Conservation (phyloP, 2,113 vertebrate species). For the Platanista minor region DNA sequence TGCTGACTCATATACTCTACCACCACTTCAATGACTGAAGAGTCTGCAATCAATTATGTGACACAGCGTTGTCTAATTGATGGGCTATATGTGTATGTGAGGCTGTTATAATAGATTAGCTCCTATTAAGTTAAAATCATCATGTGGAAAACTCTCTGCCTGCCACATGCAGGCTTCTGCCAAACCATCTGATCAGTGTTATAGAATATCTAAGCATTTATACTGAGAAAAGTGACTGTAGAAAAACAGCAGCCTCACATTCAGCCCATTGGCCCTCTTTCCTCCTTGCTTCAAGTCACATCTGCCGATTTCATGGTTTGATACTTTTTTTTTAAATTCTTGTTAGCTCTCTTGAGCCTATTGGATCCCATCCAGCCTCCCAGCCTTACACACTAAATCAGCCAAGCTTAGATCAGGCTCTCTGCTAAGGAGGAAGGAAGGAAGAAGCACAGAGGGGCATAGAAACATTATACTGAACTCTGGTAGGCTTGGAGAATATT, state of each 20-base stretch:
- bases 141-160: slow-evolving; percentile 4
- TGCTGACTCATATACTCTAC: background rate
- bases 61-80: slow-evolving; percentile 52
- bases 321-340: slow-evolving; percentile 23
- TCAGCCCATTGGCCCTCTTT: background rate
- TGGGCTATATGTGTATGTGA: slow-evolving; percentile 38
- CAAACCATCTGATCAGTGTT: slow-evolving; percentile 33
- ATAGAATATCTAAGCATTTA: slow-evolving; percentile 2
- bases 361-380: background rate
- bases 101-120: slow-evolving; percentile 45
- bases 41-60: slow-evolving; percentile 30
- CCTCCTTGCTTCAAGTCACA: slow-evolving; percentile 33
- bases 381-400: background rate
- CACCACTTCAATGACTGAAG: slow-evolving; percentile 28
- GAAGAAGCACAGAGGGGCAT: background rate
- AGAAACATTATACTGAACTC: background rate
- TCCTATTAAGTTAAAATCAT: slow-evolving; percentile 54
- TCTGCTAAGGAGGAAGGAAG: background rate
- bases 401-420: background rate
- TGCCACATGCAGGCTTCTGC: slow-evolving; percentile 34
- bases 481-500: background rate
- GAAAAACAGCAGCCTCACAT: slow-evolving; percentile 27
- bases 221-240: slow-evolving; percentile 36
- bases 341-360: slow-evolving; percentile 32
- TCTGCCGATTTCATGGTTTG: slow-evolving; percentile 39